Percentiles rank a stretch among this genome's conserved stretches.
Evolutionary conservation across 2,888 invertebrate species (phyloP).

Genomic region (Agelastica alni): DNA sequence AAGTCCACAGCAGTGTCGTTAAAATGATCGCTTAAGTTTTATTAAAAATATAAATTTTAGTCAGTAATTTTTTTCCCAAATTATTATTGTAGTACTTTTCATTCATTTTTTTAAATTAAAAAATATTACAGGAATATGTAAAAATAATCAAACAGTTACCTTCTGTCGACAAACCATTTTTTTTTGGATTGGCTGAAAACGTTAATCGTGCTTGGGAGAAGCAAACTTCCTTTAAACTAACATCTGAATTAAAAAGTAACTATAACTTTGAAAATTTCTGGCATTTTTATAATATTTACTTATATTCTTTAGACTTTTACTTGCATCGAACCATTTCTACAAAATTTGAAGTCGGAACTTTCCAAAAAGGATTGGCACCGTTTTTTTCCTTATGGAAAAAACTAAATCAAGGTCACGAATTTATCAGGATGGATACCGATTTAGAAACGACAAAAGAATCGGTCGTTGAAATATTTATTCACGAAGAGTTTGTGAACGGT

Average conservation of each 20-base stretch:
- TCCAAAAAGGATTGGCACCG: constrained; percentile 69
- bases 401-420: constrained; percentile 63
- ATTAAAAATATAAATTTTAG: too few relatives aligned
- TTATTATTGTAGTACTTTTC: too few relatives aligned
- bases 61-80: too few relatives aligned
- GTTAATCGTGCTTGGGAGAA: constrained; percentile 83
- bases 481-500: constrained; percentile 65
- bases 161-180: constrained; percentile 72
- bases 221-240: constrained; percentile 39
- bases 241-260: constrained; percentile 42
- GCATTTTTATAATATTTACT: too few relatives aligned
- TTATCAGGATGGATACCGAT: constrained; percentile 45
- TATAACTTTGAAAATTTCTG: too few relatives aligned
- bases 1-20: too few relatives aligned
- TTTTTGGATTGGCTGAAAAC: constrained; percentile 85
- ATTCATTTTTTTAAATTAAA: neutral
- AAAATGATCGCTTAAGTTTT: too few relatives aligned
- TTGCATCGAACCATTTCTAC: constrained; percentile 28
- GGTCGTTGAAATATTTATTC: constrained; percentile 66
- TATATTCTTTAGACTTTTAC: constrained; percentile 33
- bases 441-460: constrained; percentile 32
- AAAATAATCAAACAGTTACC: constrained; percentile 69
- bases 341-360: constrained; percentile 49
- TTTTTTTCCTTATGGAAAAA: constrained; percentile 85
- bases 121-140: constrained; percentile 66